Evolutionary conservation across 2,797 vertebrate genomes (phyloP).

Genomic region (Coreius guichenoti): DNA sequence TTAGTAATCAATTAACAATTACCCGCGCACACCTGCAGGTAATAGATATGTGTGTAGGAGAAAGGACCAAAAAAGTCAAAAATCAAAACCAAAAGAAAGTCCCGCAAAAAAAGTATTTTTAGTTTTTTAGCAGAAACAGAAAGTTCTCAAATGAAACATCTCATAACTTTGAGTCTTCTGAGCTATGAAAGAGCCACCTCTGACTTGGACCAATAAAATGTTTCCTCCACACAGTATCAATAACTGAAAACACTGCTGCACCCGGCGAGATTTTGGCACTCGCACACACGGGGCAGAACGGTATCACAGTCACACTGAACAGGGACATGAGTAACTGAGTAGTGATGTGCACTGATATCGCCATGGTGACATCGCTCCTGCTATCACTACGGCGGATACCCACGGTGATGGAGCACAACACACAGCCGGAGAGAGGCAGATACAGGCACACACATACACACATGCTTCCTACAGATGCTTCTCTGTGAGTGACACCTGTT

Average conservation of each 20-base stretch:
- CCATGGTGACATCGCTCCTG: slow-evolving; percentile 45
- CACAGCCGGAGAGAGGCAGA: slow-evolving; percentile 43
- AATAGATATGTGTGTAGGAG: too few relatives aligned
- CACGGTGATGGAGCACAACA: slow-evolving; percentile 44
- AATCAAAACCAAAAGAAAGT: too few relatives aligned
- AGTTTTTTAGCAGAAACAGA: neutral
- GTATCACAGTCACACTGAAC: slow-evolving; percentile 56
- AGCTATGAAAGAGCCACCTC: neutral
- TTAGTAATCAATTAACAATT: too few relatives aligned
- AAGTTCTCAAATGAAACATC: neutral
- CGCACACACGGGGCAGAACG: slow-evolving; percentile 28
- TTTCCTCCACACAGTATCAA: neutral
- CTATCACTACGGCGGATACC: slow-evolving; percentile 43
- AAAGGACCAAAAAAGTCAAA: too few relatives aligned
- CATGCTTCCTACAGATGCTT: slow-evolving; percentile 59
- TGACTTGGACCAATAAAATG: neutral
- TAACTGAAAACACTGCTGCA: neutral
- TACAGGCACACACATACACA: slow-evolving; percentile 46
- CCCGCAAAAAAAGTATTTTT: too few relatives aligned
- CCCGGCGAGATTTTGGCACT: slow-evolving; percentile 7
- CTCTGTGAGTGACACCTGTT: slow-evolving; percentile 83
- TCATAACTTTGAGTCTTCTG: slow-evolving; percentile 3
- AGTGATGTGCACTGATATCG: slow-evolving; percentile 41
- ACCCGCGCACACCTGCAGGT: too few relatives aligned
- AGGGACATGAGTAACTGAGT: slow-evolving; percentile 29